Evolutionary conservation across 2,113 vertebrate genomes (phyloP).

Genomic region (Limanda limanda): DNA sequence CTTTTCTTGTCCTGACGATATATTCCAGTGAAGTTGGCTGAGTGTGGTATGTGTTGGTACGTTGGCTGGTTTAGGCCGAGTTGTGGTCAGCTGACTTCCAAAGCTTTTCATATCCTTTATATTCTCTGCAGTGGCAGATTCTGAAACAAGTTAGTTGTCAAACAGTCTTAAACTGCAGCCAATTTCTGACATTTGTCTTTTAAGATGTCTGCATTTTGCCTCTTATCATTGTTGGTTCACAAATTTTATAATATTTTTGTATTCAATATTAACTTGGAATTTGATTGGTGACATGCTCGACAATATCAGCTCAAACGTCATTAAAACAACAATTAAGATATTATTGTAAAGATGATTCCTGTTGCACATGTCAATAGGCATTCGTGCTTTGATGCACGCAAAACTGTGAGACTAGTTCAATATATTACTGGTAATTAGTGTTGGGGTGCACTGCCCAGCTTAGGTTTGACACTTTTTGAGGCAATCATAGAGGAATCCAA

Average conservation of each 20-base stretch:
- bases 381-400: slow-evolving; percentile 7
- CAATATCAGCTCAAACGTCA: not conserved
- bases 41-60: too few species aligned
- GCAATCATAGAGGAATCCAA: slow-evolving; percentile 43
- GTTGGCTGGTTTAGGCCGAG: too few species aligned
- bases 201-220: too few species aligned
- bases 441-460: not conserved
- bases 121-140: not conserved
- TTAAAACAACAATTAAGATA: not conserved
- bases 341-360: not conserved
- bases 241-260: too few species aligned
- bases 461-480: slow-evolving; percentile 61
- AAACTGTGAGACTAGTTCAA: slow-evolving; percentile 4
- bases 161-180: too few species aligned
- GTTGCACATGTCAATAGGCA: not conserved
- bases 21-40: too few species aligned
- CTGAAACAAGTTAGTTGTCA: too few species aligned
- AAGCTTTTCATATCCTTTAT: too few species aligned
- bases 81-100: too few species aligned
- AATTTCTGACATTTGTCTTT: too few species aligned
- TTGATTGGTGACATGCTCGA: not conserved
- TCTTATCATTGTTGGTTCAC: too few species aligned
- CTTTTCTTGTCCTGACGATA: too few species aligned
- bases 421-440: slow-evolving; percentile 5
- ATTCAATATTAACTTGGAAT: not conserved